Base-by-base conservation (phyloP, 1,140 invertebrate genomes). In the Globodera ellingtonae region DNA sequence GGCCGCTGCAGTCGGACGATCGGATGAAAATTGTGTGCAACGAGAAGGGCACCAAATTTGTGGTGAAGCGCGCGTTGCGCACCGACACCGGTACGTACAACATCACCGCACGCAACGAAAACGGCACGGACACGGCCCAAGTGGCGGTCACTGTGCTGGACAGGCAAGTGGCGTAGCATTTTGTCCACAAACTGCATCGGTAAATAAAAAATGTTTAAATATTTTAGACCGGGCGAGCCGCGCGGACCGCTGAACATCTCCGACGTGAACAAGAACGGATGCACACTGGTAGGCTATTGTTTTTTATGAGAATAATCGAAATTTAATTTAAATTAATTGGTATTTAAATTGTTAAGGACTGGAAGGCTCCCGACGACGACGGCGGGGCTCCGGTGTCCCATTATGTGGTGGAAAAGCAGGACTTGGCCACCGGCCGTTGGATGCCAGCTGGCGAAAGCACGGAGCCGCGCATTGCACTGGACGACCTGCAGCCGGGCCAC, bases 331-430 rank as follows among this genome's bases (percentile, higher is more conserved):
- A 59, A 18, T 6, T 18, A 18, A 18, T 62, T 62, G 15, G 5
- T 6, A 4, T n/a, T 62, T 62, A 15, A 62, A n/a, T 62, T 10
- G 4, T 62, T 62, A 18, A 62, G 56, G 86, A 84, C 52, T 92
- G 91, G 91, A 90, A 91, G 69, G 85, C 90, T 74, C 91, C 91
- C 18, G 88, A 87, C 75, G 91, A 92, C 84, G 89, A 91, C 85
- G 91, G 91, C 35, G 91, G 91, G 21, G 90, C 90, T 62, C 88
- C 88, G 7, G 88, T 92, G 44, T 89, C 84, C 66, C 95, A 95
- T 24, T 99, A 99, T 89, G 93, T 96, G 74, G 94, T 99, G 8
- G 97, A 99, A 90, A 99, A 99, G 90, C 91, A 97, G 70, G 97
- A 99, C 90, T 93, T 94, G 82, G 92, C 93, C 13, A 96, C 94